Base-by-base conservation (phyloP, 2,888 invertebrate genomes). In the Junonia oenone region DNA sequence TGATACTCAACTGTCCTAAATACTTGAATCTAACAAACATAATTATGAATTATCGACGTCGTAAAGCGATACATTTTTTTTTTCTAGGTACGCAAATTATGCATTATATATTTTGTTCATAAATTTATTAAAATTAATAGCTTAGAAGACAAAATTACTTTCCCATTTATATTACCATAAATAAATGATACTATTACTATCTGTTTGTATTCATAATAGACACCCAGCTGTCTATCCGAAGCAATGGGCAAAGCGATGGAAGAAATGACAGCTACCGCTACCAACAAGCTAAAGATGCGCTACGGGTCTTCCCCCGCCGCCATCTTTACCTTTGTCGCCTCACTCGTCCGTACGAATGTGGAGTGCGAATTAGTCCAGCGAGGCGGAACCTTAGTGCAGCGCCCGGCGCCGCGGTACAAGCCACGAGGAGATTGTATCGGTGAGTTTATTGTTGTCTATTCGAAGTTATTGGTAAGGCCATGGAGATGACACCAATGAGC, bases 191-290 rank as follows among this genome's bases (percentile, higher is more conserved):
- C n/a, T n/a, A n/a, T n/a, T n/a, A n/a, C n/a, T n/a, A n/a, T n/a
- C n/a, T n/a, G n/a, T n/a, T 17, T 45, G 8, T 51, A 11, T 27
- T 15, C 43, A 0, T 0, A 68, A 13, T 73, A 95, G 94, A 91
- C 91, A 51, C 91, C 93, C 11, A 94, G 95, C 47, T 94, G 93
- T 68, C 91, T 98, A 62, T 94, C 95, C 0, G 95, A 97, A 75
- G 97, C 97, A 49, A 96, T 98, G 93, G 95, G 95, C 40, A 96
- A 96, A 73, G 95, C 96, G 22, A 98, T 98, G 97, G 97, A 97
- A 74, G 97, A 97, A 82, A 96, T 98, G 94, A 96, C 97, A 5
- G 95, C 94, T 72, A 94, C 95, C 64, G 97, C 98, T 3, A 95
- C 95, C 75, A 92, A 95, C 60, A 96, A 96, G 73, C 94, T 94